Evolutionary conservation across 2,797 vertebrate species (phyloP), one percentile per base, ranked within the genome.

Genomic region (Falco biarmicus): DNA sequence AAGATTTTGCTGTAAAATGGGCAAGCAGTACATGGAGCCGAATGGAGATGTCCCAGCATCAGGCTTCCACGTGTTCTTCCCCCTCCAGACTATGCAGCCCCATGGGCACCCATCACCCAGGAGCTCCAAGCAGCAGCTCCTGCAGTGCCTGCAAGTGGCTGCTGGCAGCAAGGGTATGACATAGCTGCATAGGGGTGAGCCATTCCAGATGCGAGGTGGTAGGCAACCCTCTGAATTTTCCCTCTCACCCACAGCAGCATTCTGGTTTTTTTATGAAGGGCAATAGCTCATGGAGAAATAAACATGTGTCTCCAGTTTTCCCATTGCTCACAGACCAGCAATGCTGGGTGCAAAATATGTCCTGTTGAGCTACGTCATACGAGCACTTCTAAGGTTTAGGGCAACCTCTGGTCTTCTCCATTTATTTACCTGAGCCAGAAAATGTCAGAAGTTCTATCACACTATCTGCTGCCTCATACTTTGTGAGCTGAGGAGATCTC

Each of bases 101-200:
- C 39, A 29, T 21, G 50, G 48, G 15, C 10, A 56, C 8, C 13
- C 43, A 10, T 18, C 45, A 85, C 48, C 28, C 11, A 66, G 69
- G 34, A 66, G 19, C 56, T 94, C 25, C 48, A 41, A 50, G 43
- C 26, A 50, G 29, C 50, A 75, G 31, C 11, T 84, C 26, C 43
- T 71, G 31, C 17, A 13, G 4, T 24, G n/a, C 50, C 31, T 70
- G n/a, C 17, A 69, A 68, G 82, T 17, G 1, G 1, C 39, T 57
- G 31, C 64, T 78, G 0, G 1, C 25, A 54, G 31, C 1, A 3
- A 85, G 8, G 9, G 16, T 66, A 31, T 22, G 10, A 31, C 28
- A 29, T 10, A 57, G 24, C 13, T 83, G 16, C 29, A 10, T 1
- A 22, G 24, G 34, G 28, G 9, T 0, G 0, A 87, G 32, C 14